These are phyloP conservation scores for Helleia helle DNA, from an alignment of 2,888 invertebrate genomes.

Conservation along the genomic window DNA sequence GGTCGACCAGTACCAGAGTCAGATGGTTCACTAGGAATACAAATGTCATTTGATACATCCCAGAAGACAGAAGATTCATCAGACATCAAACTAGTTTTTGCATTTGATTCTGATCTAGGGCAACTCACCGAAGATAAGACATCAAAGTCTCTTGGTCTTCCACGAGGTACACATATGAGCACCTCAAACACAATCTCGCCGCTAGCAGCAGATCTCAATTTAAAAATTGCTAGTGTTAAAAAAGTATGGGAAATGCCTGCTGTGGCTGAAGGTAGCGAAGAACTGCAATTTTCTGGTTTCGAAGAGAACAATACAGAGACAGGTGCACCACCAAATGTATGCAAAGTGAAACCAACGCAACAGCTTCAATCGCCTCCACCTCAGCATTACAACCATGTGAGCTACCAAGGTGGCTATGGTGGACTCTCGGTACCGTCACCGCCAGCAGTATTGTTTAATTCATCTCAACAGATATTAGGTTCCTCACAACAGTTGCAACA, in stretches of 20 bases:
- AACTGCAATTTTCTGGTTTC: conserved; percentile 56
- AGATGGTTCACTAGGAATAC: conserved; percentile 73
- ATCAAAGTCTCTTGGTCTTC: conserved; percentile 59
- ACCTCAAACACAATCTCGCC: conserved; percentile 83
- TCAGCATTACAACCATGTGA: conserved; percentile 78
- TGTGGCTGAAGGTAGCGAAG: conserved; percentile 75
- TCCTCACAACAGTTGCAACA: conserved; percentile 76
- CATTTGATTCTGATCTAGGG: conserved; percentile 87
- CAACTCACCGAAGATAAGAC: conserved; percentile 83
- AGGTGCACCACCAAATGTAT: conserved; percentile 79
- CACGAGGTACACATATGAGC: conserved; percentile 77
- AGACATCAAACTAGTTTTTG: conserved; percentile 93
- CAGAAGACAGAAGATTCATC: conserved; percentile 82
- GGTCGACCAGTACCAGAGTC: conserved; percentile 44
- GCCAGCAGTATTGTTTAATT: conserved; percentile 87
- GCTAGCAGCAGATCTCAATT: conserved; percentile 91
- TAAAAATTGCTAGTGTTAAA: conserved; percentile 95
- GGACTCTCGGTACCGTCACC: conserved; percentile 90
- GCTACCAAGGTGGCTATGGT: conserved; percentile 84
- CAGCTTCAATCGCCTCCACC: conserved; percentile 83
- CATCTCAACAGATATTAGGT: conserved; percentile 76
- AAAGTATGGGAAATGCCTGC: conserved; percentile 90
- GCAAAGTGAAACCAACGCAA: conserved; percentile 89
- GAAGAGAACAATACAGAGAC: conserved; percentile 60
- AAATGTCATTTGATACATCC: conserved; percentile 76